Conservation (phyloP, 2,113 vertebrate species). For the Andinoacara biseriatus region DNA sequence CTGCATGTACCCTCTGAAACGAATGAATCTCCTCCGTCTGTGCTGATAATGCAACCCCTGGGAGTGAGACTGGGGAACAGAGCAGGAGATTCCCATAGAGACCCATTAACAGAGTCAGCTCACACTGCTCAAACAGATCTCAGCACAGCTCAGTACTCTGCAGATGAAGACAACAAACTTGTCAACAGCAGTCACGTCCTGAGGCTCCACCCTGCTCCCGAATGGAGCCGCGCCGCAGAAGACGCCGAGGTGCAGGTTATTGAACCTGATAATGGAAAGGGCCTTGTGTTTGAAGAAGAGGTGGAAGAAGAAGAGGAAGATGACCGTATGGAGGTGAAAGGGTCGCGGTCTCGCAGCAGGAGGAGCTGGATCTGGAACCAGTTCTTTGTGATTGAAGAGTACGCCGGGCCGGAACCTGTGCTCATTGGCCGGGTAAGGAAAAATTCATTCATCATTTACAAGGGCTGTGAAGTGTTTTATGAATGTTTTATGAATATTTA, state of each 20-base stretch:
- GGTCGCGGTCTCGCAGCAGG: slow-evolving; percentile 83
- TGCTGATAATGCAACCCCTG: slow-evolving; percentile 69
- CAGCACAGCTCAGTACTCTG: slow-evolving; percentile 65
- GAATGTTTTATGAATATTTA: slow-evolving; percentile 53
- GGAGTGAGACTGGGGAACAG: slow-evolving; percentile 53
- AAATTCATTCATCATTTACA: slow-evolving; percentile 50
- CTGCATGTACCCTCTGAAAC: slow-evolving; percentile 55
- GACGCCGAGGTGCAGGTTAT: slow-evolving; percentile 32
- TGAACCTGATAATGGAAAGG: slow-evolving; percentile 52
- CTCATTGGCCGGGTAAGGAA: slow-evolving; percentile 91
- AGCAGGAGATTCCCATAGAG: slow-evolving; percentile 66
- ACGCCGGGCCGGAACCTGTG: slow-evolving; percentile 90
- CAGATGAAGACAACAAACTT: slow-evolving; percentile 64
- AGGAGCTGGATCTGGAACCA: slow-evolving; percentile 97
- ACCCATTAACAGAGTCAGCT: slow-evolving; percentile 69
- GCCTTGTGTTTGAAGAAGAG: slow-evolving; percentile 80
- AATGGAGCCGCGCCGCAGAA: slow-evolving; percentile 47
- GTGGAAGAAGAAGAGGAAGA: slow-evolving; percentile 35
- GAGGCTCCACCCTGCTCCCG: slow-evolving; percentile 77
- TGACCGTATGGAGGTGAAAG: slow-evolving; percentile 50
- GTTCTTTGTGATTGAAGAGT: slow-evolving; percentile 95
- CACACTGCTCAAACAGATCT: slow-evolving; percentile 60
- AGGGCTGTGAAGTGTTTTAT: slow-evolving; percentile 44
- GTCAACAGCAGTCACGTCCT: slow-evolving; percentile 78
- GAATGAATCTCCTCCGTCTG: slow-evolving; percentile 61